Conservation (phyloP, 2,113 vertebrate species). For the Passer domesticus region DNA sequence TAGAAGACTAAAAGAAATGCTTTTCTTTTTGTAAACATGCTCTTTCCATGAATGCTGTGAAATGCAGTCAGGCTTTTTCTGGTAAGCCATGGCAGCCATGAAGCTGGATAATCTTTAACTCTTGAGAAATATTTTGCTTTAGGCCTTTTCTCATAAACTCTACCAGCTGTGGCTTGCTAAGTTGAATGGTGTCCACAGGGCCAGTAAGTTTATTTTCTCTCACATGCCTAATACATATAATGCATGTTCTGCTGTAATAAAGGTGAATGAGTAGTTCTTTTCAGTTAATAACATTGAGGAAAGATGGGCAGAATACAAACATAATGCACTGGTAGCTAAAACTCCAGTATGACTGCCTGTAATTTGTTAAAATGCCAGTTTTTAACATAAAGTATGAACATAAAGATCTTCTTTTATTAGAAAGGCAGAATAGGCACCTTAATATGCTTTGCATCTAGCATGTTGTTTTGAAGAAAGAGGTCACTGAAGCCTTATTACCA, state of each 20-base stretch:
- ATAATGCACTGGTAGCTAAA: background rate
- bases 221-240: background rate
- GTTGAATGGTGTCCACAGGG: background rate
- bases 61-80: background rate
- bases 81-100: background rate
- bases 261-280: background rate
- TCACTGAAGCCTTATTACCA: background rate
- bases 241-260: background rate
- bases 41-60: background rate
- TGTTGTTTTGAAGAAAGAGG: background rate
- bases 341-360: background rate
- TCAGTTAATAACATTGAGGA: background rate
- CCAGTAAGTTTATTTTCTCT: background rate
- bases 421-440: background rate
- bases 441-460: background rate
- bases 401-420: background rate
- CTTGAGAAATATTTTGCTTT: background rate
- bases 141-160: background rate
- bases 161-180: background rate
- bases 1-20: background rate
- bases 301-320: background rate
- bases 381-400: background rate
- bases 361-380: background rate
- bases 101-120: background rate
- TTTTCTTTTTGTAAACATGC: background rate